Evolutionary conservation across 2,797 vertebrate species (phyloP).

Genomic region (Leontopithecus rosalia): DNA sequence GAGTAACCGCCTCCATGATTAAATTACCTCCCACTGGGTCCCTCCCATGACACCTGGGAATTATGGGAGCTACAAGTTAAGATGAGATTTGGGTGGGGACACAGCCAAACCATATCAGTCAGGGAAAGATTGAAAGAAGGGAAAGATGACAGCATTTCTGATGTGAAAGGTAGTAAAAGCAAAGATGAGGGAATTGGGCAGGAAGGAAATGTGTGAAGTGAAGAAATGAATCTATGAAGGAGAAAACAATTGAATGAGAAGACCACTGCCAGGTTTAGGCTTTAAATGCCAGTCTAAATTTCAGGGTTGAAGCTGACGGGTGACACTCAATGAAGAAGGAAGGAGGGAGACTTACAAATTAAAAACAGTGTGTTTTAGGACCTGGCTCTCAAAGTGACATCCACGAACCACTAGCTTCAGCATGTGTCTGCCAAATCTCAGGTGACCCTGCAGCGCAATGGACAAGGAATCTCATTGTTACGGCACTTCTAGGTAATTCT

Average conservation of each 20-base stretch:
- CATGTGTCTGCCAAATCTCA: not conserved
- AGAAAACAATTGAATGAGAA: not conserved
- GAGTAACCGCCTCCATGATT: too few species aligned
- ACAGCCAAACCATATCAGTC: too few species aligned
- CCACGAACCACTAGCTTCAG: not conserved
- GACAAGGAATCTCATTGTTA: not conserved
- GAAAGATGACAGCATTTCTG: not conserved
- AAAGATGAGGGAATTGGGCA: not conserved
- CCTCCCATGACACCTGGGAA: too few species aligned
- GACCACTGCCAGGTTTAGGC: not conserved
- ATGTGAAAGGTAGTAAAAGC: not conserved
- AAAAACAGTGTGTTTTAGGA: not conserved
- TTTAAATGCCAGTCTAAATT: not conserved
- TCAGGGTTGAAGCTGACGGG: not conserved
- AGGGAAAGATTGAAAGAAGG: not conserved
- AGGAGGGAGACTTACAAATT: not conserved
- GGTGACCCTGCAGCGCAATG: fast-evolving
- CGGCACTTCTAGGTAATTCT: not conserved
- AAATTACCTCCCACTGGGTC: too few species aligned
- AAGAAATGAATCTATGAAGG: not conserved
- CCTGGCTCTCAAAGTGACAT: not conserved
- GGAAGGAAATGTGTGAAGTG: not conserved
- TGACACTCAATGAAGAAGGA: not conserved
- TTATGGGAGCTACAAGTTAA: too few species aligned
- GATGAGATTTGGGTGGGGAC: too few species aligned